phyloP scores from a whole-genome alignment of 2,888 invertebrate genomes.

The Sinelater perroti region DNA sequence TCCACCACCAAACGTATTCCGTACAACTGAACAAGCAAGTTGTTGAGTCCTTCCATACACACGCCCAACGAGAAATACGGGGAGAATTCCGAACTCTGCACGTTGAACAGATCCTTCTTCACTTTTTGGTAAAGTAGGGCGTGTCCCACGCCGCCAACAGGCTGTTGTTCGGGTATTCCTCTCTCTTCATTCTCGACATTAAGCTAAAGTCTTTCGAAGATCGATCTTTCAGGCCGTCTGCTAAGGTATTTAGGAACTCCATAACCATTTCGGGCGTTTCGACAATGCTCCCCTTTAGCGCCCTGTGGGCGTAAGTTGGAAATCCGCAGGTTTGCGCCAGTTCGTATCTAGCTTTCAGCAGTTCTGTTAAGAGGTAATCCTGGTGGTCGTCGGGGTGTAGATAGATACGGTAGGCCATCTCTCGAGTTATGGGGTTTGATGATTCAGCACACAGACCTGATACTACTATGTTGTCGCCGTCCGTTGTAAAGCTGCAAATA shows the following conservation, averaged over 20 bases:
- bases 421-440: conserved; percentile 78
- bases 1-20: conserved; percentile 80
- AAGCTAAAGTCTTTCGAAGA: conserved; percentile 78
- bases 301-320: conserved; percentile 86
- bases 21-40: conserved; percentile 83
- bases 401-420: conserved; percentile 88
- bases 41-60: conserved; percentile 97
- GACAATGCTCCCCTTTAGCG: conserved; percentile 87
- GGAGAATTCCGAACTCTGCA: conserved; percentile 76
- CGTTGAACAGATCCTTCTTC: conserved; percentile 74
- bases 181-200: conserved; percentile 79
- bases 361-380: conserved; percentile 74
- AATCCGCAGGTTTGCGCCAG: conserved; percentile 92
- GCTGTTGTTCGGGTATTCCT: conserved; percentile 44
- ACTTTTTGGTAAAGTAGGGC: conserved; percentile 81
- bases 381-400: conserved; percentile 81
- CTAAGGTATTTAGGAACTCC: conserved; percentile 81
- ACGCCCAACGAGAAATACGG: conserved; percentile 92
- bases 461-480: conserved; percentile 78
- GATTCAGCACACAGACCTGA: conserved; percentile 87
- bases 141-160: conserved; percentile 83
- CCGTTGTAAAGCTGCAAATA: conserved; percentile 65
- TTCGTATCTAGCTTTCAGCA: conserved; percentile 78
- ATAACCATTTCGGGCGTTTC: conserved; percentile 81
- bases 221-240: conserved; percentile 72